A percentile compares a stretch with the other conserved stretches of the same genome.
Conservation (phyloP, 2,113 vertebrate genomes). For the Clarias magur region DNA sequence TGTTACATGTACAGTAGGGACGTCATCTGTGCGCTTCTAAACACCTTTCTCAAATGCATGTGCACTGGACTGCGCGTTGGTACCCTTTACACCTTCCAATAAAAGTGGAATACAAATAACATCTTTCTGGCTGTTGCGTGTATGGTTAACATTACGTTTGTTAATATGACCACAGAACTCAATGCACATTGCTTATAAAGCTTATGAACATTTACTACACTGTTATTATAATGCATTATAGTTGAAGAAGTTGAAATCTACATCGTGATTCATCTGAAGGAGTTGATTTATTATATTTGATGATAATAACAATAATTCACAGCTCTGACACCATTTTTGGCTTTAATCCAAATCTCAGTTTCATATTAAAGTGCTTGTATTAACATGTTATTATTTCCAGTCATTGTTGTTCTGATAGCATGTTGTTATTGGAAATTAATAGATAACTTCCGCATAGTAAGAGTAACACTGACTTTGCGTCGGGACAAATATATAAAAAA, state of each 20-base stretch:
- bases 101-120: not conserved
- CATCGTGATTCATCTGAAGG: not conserved
- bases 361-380: not conserved
- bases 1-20: not conserved
- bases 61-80: not conserved
- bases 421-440: not conserved
- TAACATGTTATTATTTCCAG: not conserved
- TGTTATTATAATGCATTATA: not conserved
- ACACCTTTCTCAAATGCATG: not conserved
- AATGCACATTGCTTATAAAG: not conserved
- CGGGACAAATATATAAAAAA: not conserved
- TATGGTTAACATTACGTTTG: too few relatives aligned
- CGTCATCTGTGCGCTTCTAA: not conserved
- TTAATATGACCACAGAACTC: constrained; percentile 41
- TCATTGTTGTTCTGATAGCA: not conserved
- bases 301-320: too few relatives aligned
- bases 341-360: not conserved
- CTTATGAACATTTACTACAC: not conserved
- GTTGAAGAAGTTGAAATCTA: not conserved
- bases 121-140: too few relatives aligned
- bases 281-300: not conserved
- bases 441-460: not conserved
- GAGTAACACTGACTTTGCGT: not conserved
- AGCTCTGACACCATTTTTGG: not conserved
- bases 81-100: not conserved